Conservation (phyloP, 2,113 vertebrate genomes). For the Oophaga pumilio region DNA sequence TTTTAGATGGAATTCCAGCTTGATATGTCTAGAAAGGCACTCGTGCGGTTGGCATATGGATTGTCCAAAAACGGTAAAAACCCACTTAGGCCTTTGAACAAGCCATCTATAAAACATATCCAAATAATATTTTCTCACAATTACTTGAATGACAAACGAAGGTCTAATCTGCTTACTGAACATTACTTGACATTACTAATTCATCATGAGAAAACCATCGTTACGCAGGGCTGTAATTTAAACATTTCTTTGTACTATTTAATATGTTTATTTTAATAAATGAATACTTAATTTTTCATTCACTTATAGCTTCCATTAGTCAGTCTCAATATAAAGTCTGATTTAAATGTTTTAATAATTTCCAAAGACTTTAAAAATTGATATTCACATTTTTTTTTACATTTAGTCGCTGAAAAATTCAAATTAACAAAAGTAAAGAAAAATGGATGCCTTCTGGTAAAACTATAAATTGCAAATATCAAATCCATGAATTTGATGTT, state of each 20-base stretch:
- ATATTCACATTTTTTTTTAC: conserved; percentile 18
- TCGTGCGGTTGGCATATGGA: background rate
- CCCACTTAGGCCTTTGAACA: background rate
- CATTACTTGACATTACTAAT: conserved; percentile 37
- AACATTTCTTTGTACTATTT: conserved; percentile 2
- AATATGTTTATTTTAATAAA: conserved; percentile 39
- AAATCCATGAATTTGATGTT: conserved; percentile 10
- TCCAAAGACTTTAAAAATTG: conserved; percentile 38
- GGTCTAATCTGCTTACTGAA: background rate
- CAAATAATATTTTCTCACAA: background rate
- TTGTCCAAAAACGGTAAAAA: background rate
- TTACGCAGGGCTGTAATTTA: background rate
- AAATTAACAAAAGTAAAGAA: conserved; percentile 20
- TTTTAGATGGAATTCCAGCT: background rate
- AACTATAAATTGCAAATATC: conserved; percentile 22
- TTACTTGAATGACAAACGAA: conserved; percentile 18
- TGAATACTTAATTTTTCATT: conserved; percentile 43
- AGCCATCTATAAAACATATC: background rate
- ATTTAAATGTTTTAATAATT: conserved; percentile 40
- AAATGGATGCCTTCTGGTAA: conserved; percentile 16
- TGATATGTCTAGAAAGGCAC: background rate
- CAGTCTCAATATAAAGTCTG: background rate
- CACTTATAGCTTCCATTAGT: conserved; percentile 30
- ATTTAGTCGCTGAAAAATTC: conserved; percentile 20
- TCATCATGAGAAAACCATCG: background rate